Conservation (phyloP, 2,113 vertebrate genomes). For the Dromiciops gliroides region DNA sequence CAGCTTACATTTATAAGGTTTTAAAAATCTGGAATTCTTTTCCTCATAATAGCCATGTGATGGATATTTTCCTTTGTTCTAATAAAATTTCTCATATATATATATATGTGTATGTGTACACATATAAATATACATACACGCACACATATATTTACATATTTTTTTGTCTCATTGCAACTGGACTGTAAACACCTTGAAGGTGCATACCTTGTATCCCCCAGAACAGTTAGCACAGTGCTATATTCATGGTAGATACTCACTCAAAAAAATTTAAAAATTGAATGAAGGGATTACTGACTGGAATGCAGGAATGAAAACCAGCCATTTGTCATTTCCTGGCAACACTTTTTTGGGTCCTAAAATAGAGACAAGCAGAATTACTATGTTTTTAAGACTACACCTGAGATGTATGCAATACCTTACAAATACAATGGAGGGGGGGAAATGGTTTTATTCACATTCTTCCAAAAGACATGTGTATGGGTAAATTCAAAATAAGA, state of each 20-base stretch:
- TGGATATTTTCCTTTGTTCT: neutral
- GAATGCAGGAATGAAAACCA: neutral
- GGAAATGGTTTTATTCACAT: neutral
- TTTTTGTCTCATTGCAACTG: neutral
- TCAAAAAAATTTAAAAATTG: slow-evolving; percentile 17
- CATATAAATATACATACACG: no score
- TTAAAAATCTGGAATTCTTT: neutral
- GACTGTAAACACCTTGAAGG: neutral
- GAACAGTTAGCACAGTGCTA: neutral
- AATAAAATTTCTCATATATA: neutral
- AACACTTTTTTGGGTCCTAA: neutral
- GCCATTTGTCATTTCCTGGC: neutral
- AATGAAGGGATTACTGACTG: slow-evolving; percentile 1
- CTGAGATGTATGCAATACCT: neutral
- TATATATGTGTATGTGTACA: no score
- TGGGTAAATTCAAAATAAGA: neutral
- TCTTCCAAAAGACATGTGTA: slow-evolving; percentile 5
- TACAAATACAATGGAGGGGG: neutral
- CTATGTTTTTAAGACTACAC: neutral
- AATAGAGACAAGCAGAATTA: neutral
- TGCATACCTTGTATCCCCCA: neutral
- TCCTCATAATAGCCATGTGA: neutral
- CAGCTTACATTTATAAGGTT: neutral
- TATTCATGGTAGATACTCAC: neutral
- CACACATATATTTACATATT: neutral